A percentile compares a stretch with the other conserved stretches of the same genome.
phyloP scores from a whole-genome alignment of 2,797 vertebrate species.

The Sebastes diaconus region DNA sequence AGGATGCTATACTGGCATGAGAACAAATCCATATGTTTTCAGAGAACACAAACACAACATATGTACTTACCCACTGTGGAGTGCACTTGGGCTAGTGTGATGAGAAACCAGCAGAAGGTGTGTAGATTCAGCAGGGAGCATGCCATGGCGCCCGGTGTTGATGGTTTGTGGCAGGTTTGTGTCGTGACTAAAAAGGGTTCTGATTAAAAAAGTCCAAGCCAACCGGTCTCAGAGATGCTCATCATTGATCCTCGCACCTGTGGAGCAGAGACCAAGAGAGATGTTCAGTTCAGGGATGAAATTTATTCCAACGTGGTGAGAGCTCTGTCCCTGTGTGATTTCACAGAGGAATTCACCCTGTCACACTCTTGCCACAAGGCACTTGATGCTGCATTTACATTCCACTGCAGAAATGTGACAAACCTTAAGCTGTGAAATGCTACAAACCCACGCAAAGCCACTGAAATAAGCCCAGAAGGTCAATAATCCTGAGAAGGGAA shows the following conservation, averaged over 20 bases:
- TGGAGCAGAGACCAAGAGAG: slow-evolving; percentile 73
- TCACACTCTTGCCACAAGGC: slow-evolving; percentile 38
- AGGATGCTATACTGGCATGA: neutral
- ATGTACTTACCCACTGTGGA: slow-evolving; percentile 92
- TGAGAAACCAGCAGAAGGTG: slow-evolving; percentile 93
- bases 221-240: slow-evolving; percentile 86
- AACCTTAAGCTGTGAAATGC: slow-evolving; percentile 63
- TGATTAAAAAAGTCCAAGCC: slow-evolving; percentile 91
- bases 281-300: slow-evolving; percentile 38
- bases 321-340: slow-evolving; percentile 22
- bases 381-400: slow-evolving; percentile 45
- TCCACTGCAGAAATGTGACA: slow-evolving; percentile 46
- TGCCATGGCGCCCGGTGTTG: slow-evolving; percentile 91
- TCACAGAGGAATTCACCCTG: slow-evolving; percentile 46
- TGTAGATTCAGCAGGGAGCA: slow-evolving; percentile 93
- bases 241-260: slow-evolving; percentile 93
- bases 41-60: neutral
- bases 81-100: slow-evolving; percentile 92
- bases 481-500: slow-evolving; percentile 72
- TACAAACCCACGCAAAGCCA: slow-evolving; percentile 55
- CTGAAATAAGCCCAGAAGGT: slow-evolving; percentile 67
- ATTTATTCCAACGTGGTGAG: slow-evolving; percentile 35
- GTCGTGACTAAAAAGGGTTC: slow-evolving; percentile 81
- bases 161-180: slow-evolving; percentile 86
- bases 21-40: slow-evolving; percentile 16